A percentile compares a stretch with the other conserved stretches of the same genome.
phyloP scores from a whole-genome alignment of 2,888 invertebrate species.

The Philereme vetulata region DNA sequence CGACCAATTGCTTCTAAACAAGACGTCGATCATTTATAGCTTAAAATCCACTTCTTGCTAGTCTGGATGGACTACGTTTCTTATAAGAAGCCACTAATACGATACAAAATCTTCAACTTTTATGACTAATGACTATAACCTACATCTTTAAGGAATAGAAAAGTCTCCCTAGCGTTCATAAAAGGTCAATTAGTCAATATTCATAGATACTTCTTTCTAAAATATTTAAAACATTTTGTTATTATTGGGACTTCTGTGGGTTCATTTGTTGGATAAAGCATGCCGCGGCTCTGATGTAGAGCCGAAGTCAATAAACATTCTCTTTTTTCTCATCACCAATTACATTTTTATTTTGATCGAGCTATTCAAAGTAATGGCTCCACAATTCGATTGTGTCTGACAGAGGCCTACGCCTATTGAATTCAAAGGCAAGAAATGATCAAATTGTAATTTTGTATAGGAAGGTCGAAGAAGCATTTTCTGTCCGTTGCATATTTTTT shows the following conservation, averaged over 20 bases:
- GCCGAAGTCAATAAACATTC: slow-evolving; percentile 58
- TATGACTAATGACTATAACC: too few relatives aligned
- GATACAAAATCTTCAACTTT: too few relatives aligned
- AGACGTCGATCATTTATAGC: too few relatives aligned
- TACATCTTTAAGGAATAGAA: too few relatives aligned
- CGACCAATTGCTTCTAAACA: not conserved
- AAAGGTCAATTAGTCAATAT: too few relatives aligned
- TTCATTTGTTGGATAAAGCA: slow-evolving; percentile 2
- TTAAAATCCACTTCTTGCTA: too few relatives aligned
- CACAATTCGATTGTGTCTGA: slow-evolving; percentile 65
- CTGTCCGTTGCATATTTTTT: not conserved
- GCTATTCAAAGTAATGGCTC: slow-evolving; percentile 66
- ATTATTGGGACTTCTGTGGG: not conserved
- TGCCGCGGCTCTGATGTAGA: slow-evolving; percentile 42
- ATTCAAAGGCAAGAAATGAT: slow-evolving; percentile 55
- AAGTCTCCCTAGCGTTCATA: too few relatives aligned
- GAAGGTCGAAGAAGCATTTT: not conserved
- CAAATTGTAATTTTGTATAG: slow-evolving; percentile 17
- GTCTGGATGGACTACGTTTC: too few relatives aligned
- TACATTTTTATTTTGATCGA: slow-evolving; percentile 70
- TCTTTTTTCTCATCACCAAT: slow-evolving; percentile 67
- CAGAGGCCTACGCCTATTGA: slow-evolving; percentile 53
- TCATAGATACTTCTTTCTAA: too few relatives aligned
- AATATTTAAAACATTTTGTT: too few relatives aligned
- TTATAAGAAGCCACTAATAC: too few relatives aligned